Evolutionary conservation across 2,888 invertebrate species (phyloP), one percentile per base, ranked within the genome.

Genomic region (Cosmia trapezina): DNA sequence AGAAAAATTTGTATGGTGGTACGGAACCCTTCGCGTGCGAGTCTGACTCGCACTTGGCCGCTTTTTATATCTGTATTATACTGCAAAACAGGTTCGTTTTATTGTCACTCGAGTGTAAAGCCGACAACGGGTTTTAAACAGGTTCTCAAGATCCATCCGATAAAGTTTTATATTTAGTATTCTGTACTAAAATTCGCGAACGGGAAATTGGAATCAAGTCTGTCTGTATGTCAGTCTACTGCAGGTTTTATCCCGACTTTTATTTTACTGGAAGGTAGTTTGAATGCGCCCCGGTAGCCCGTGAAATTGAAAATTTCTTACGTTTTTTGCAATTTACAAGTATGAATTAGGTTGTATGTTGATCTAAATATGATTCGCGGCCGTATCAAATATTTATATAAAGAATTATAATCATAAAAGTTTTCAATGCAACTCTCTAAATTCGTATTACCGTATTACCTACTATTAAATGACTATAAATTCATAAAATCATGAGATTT

Each of bases 131-230:
- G 45, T 73, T 80, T 47, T 12, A 57, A 54, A 68, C 83, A 54
- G 54, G 83, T 60, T 73, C 12, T 54, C 7, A 19, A 83, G 80
- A 83, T 79, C n/a, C 54, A 67, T 56, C 14, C 45, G 69, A 80
- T 83, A 73, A 80, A 43, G 28, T 59, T 54, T 82, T 80, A 61
- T 78, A 37, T 80, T 78, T 65, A 64, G 56, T 67, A 65, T 65
- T 59, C 54, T 83, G 57, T 33, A 47, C 66, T 72, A 11, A 64
- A 81, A 71, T 54, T n/a, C 1, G 7, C 28, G 8, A 49, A 68
- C 61, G 60, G 49, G 45, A 78, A 54, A 62, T 60, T 53, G 56
- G 33, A 53, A 57, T 49, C 9, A 22, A 66, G 62, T 51, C 33
- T 37, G 37, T 53, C 33, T 57, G 53, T 47, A 33, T 53, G 47